phyloP scores from a whole-genome alignment of 1,140 invertebrate species.

The Brachionus rotundiformis region DNA sequence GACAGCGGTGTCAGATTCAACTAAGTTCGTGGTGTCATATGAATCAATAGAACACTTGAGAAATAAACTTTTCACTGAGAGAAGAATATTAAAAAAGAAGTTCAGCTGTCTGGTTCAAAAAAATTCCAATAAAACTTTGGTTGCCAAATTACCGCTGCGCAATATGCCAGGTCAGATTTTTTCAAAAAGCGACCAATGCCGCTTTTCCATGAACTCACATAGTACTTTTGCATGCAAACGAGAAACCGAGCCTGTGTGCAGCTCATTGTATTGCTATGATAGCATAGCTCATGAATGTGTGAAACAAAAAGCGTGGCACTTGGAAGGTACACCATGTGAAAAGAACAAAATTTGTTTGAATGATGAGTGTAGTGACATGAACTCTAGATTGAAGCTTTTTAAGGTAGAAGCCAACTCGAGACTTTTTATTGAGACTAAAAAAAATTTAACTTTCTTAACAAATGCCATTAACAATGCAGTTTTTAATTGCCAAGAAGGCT shows the following conservation, averaged over 20 bases:
- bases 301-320: not conserved
- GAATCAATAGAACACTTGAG: not conserved
- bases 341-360: not conserved
- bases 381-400: not conserved
- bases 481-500: not conserved
- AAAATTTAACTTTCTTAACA: not conserved
- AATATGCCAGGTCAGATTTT: not conserved
- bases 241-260: too few relatives aligned
- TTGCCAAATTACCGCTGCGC: not conserved
- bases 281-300: not conserved
- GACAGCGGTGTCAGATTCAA: not conserved
- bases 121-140: not conserved
- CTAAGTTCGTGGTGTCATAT: not conserved
- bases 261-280: not conserved
- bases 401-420: too few relatives aligned
- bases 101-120: slow-evolving; percentile 1
- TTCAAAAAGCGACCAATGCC: not conserved
- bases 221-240: not conserved
- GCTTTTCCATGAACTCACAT: not conserved
- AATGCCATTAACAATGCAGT: not conserved
- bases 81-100: not conserved
- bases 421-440: not conserved
- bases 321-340: not conserved
- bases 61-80: not conserved
- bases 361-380: not conserved